Percentiles rank a stretch among this genome's conserved stretches.
Evolutionary conservation across 1,140 invertebrate species (phyloP).

Genomic region (Paraescarpia echinospica): DNA sequence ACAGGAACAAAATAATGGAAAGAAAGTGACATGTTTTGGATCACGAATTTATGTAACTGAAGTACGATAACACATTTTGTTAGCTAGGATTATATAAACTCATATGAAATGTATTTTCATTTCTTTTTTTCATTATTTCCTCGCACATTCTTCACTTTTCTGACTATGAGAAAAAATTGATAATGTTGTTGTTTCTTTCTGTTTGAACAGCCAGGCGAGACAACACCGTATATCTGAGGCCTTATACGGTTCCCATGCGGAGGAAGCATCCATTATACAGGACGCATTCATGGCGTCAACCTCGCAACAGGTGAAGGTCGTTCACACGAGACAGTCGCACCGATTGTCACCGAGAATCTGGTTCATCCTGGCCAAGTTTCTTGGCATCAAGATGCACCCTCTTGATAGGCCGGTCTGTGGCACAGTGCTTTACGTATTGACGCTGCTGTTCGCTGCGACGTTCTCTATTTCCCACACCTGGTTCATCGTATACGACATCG

Average conservation of each 20-base stretch:
- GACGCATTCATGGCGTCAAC: not conserved
- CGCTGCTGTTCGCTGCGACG: constrained; percentile 40
- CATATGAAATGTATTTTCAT: too few relatives aligned
- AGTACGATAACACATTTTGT: too few relatives aligned
- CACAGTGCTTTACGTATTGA: constrained; percentile 50
- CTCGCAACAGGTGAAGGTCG: not conserved
- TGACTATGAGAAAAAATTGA: not conserved
- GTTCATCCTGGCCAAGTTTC: constrained; percentile 14
- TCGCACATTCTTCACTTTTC: too few relatives aligned
- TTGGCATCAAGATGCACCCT: constrained; percentile 8
- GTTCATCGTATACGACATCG: constrained; percentile 52
- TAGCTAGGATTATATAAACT: too few relatives aligned
- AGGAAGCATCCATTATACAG: not conserved
- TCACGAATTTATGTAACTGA: too few relatives aligned
- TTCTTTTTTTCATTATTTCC: too few relatives aligned
- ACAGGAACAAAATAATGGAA: too few relatives aligned
- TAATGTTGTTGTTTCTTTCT: not conserved
- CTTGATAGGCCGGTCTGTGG: constrained; percentile 32
- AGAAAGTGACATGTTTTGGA: too few relatives aligned
- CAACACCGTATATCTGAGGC: not conserved
- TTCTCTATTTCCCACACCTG: constrained; percentile 43
- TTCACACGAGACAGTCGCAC: constrained; percentile 1
- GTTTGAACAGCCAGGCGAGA: not conserved
- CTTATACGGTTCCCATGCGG: not conserved
- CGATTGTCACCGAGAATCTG: not conserved